A percentile compares a stretch with the other conserved stretches of the same genome.
phyloP scores from a whole-genome alignment of 2,888 invertebrate genomes.

The Aricia artaxerxes region DNA sequence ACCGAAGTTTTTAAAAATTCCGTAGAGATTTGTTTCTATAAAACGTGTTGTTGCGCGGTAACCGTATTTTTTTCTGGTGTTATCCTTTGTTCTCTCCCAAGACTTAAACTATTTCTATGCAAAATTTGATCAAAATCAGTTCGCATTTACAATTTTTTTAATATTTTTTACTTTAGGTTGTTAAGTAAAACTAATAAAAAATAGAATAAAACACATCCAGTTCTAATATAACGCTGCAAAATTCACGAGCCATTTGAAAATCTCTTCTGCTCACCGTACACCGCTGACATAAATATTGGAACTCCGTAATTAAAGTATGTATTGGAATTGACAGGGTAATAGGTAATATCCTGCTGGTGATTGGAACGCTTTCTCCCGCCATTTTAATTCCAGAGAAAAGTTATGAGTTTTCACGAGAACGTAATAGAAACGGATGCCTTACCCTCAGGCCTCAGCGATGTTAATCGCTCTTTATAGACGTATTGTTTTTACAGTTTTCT shows the following conservation, averaged over 20 bases:
- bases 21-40: no score
- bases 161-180: no score
- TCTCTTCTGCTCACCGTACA: conserved; percentile 21
- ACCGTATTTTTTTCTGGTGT: no score
- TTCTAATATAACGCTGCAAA: neutral
- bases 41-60: no score
- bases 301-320: conserved; percentile 39
- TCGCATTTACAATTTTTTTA: no score
- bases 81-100: no score
- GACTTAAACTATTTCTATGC: no score
- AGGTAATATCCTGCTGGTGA: conserved; percentile 46
- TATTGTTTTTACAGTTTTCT: conserved; percentile 6
- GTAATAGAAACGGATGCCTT: conserved; percentile 31
- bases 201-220: no score
- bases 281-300: conserved; percentile 48
- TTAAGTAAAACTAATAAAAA: no score
- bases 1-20: neutral
- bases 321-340: conserved; percentile 43
- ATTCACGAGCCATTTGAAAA: neutral
- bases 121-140: no score
- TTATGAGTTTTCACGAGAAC: conserved; percentile 33
- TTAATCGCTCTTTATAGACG: conserved; percentile 2
- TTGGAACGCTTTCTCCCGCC: conserved; percentile 44
- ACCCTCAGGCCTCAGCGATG: neutral
- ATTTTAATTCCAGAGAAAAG: conserved; percentile 45